These are phyloP conservation scores for Canis aureus DNA, from an alignment of 2,113 vertebrate genomes.

Conservation along the genomic window DNA sequence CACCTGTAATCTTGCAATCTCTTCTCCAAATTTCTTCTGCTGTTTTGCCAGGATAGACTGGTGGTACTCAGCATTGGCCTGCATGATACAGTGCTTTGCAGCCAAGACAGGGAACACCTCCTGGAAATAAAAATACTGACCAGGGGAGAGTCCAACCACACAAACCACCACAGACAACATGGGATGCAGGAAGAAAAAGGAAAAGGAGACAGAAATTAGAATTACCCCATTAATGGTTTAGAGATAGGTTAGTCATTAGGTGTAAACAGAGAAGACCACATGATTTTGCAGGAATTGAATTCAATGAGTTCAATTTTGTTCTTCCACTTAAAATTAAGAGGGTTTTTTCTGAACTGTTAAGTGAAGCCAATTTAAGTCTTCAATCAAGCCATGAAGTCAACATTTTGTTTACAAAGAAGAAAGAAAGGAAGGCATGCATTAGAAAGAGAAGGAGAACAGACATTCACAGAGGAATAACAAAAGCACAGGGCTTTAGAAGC, in stretches of 20 bases:
- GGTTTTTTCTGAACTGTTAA: constrained; percentile 39
- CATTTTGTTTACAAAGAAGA: constrained; percentile 82
- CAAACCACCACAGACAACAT: constrained; percentile 93
- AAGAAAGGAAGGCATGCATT: constrained; percentile 78
- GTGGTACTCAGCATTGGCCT: constrained; percentile 97
- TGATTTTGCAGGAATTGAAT: constrained; percentile 76
- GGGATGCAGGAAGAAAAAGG: constrained; percentile 95
- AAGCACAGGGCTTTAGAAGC: constrained; percentile 72
- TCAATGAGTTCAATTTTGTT: constrained; percentile 57
- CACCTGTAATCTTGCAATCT: constrained; percentile 97
- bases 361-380: constrained; percentile 66
- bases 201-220: constrained; percentile 96
- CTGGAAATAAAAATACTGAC: constrained; percentile 99
- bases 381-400: constrained; percentile 81
- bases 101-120: constrained; percentile 98
- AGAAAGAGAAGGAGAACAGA: constrained; percentile 76
- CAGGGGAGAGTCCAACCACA: constrained; percentile 97
- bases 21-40: constrained; percentile 98
- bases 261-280: constrained; percentile 82
- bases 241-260: constrained; percentile 86
- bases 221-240: constrained; percentile 88
- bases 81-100: constrained; percentile 99
- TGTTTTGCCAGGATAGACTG: constrained; percentile 96
- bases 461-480: constrained; percentile 60
- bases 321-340: constrained; percentile 57